Percentiles rank a stretch among this genome's conserved stretches.
Evolutionary conservation across 2,113 vertebrate genomes (phyloP).

Genomic region (Hippocampus comes): DNA sequence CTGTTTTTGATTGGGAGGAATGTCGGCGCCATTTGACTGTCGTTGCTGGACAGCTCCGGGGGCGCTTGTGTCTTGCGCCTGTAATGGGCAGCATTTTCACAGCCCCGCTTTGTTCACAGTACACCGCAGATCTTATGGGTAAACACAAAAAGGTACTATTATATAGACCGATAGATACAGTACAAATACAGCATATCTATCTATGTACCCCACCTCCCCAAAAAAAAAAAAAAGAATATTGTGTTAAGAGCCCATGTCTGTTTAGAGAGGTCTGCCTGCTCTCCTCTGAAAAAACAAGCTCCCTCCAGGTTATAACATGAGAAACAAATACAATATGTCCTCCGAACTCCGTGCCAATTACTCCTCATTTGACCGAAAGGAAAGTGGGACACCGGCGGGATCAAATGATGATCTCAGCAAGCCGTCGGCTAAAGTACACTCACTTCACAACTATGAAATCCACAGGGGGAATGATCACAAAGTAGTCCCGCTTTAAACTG

Average conservation of each 20-base stretch:
- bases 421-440: slow-evolving; percentile 23
- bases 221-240: neutral
- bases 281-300: neutral
- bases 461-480: neutral
- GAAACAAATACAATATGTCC: slow-evolving; percentile 26
- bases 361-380: slow-evolving; percentile 47
- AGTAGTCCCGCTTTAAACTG: neutral
- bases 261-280: neutral
- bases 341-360: slow-evolving; percentile 30
- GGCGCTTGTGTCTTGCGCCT: no score
- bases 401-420: slow-evolving; percentile 42
- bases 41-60: no score
- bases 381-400: slow-evolving; percentile 42
- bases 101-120: no score
- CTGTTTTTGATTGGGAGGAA: no score
- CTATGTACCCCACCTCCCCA: neutral
- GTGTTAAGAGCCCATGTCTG: neutral
- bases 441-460: slow-evolving; percentile 16
- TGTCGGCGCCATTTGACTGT: no score
- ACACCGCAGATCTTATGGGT: slow-evolving; percentile 2
- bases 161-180: no score
- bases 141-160: no score
- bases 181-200: neutral
- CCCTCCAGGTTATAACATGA: neutral
- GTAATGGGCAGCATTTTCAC: no score